Evolutionary conservation across 2,888 invertebrate genomes (phyloP), one percentile per base, ranked within the genome.

Genomic region (Gastrophysa polygoni): DNA sequence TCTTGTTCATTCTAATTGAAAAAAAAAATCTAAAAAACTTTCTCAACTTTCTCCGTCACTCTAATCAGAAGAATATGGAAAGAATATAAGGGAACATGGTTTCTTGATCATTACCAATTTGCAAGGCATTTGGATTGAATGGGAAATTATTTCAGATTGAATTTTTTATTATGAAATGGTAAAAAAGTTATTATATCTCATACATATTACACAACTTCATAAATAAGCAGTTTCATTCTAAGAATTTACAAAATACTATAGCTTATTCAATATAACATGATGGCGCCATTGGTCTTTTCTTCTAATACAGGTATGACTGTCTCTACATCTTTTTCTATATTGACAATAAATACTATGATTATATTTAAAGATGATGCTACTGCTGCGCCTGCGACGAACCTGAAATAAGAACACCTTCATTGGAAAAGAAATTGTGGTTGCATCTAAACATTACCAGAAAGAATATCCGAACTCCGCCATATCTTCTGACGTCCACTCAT

Each of bases 371-470:
- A 84, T 68, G 90, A 90, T 1, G 91, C 84, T 51, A 89, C 82
- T 0, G 88, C 85, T 0, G 92, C 89, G 6, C 88, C 88, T 2
- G 91, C 89, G 7, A 92, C 88, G 73, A 93, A 83, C 91, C 91
- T 90, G 82, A 49, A 80, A 68, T 56, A 10, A 58, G 16, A 55
- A n/a, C n/a, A n/a, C n/a, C n/a, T n/a, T n/a, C n/a, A n/a, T n/a
- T n/a, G n/a, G 24, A 7, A 24, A 24, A 24, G 24, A 24, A 24
- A 20, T 14, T 48, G 4, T 68, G 78, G n/a, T n/a, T n/a, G n/a
- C n/a, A n/a, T n/a, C n/a, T n/a, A n/a, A n/a, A n/a, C n/a, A n/a
- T 82, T 77, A 91, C 91, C 93, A 96, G 81, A 95, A 96, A 4
- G 96, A 96, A 73, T 91, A 89, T 54, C 95, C 95, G 43, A 95